Conservation (phyloP, 2,888 invertebrate genomes). For the Drosophila mayaguana region DNA sequence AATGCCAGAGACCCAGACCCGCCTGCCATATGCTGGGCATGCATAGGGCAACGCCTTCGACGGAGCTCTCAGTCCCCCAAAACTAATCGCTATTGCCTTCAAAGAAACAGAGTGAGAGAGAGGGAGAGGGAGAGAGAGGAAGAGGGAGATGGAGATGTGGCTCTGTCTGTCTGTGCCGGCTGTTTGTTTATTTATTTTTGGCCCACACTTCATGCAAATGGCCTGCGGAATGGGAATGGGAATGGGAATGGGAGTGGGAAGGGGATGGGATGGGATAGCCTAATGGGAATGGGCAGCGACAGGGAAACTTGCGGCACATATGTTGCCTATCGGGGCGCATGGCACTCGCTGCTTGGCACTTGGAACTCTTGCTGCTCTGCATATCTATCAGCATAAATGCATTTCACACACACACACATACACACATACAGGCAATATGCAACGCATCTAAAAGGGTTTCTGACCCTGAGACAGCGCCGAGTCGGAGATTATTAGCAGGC, state of each 20-base stretch:
- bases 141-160: constrained; percentile 41
- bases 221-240: constrained; percentile 16
- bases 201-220: constrained; percentile 71
- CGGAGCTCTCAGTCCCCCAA: constrained; percentile 36
- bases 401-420: constrained; percentile 53
- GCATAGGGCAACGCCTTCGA: constrained; percentile 54
- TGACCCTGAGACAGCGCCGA: constrained; percentile 69
- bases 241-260: constrained; percentile 6
- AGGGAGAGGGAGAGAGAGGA: neutral
- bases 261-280: constrained; percentile 17
- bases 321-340: constrained; percentile 34
- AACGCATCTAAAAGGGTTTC: constrained; percentile 68
- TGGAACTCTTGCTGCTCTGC: constrained; percentile 36
- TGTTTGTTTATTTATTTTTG: constrained; percentile 59
- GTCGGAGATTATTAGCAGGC: constrained; percentile 40
- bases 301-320: constrained; percentile 23
- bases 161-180: constrained; percentile 45
- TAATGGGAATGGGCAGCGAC: constrained; percentile 18
- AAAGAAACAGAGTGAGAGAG: constrained; percentile 49
- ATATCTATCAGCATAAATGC: constrained; percentile 69
- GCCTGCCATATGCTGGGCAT: constrained; percentile 32
- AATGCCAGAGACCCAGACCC: neutral
- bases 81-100: constrained; percentile 75
- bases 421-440: constrained; percentile 12
- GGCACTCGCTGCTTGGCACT: constrained; percentile 52